Percentiles rank a stretch among this genome's conserved stretches.
These are phyloP conservation scores for Villa cingulata DNA, from an alignment of 2,888 invertebrate genomes.

Conservation along the genomic window DNA sequence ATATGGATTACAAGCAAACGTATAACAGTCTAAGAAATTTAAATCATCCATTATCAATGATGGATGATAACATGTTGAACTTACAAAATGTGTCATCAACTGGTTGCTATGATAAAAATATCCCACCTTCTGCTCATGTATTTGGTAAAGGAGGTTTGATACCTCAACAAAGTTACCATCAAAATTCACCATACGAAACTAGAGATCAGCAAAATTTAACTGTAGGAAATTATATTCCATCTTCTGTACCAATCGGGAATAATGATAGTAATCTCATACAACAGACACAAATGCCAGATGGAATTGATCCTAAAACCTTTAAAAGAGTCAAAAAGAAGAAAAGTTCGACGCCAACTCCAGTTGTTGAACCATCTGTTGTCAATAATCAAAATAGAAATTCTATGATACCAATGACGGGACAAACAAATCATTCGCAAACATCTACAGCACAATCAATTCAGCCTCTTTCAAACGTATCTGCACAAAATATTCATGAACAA, in stretches of 20 bases:
- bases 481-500: conserved; percentile 21
- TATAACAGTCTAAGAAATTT: conserved; percentile 23
- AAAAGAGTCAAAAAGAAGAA: conserved; percentile 3
- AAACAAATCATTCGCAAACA: conserved; percentile 18
- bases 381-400: conserved; percentile 11
- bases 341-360: conserved; percentile 1
- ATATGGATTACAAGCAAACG: conserved; percentile 18
- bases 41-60: conserved; percentile 24
- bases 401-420: conserved; percentile 27
- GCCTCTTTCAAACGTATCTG: not conserved
- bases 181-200: conserved; percentile 20
- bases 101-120: conserved; percentile 44
- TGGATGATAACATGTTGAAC: conserved; percentile 26
- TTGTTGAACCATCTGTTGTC: not conserved
- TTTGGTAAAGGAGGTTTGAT: conserved; percentile 39
- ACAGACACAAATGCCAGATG: conserved; percentile 10
- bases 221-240: conserved; percentile 9
- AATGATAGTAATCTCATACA: conserved; percentile 15
- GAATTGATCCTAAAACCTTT: conserved; percentile 7
- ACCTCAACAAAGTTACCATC: conserved; percentile 15
- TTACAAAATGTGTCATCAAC: conserved; percentile 19
- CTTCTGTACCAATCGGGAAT: conserved; percentile 25
- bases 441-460: conserved; percentile 13
- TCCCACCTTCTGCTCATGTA: conserved; percentile 47
- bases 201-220: conserved; percentile 14